A percentile compares a stretch with the other conserved stretches of the same genome.
Conservation (phyloP, 2,888 invertebrate genomes). For the Pedicia rivosa region DNA sequence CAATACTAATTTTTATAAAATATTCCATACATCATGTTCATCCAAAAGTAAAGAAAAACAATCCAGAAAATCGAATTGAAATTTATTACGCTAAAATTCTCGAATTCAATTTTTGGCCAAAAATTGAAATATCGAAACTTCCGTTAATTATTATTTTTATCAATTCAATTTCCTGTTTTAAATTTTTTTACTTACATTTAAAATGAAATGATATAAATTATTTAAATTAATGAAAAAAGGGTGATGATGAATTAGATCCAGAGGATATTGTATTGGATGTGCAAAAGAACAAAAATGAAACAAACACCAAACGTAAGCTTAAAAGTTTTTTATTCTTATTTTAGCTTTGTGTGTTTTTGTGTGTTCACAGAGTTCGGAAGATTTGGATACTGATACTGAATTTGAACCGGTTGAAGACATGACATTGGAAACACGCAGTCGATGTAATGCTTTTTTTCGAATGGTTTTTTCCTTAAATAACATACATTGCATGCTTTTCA, state of each 20-base stretch:
- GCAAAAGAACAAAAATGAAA: constrained; percentile 74
- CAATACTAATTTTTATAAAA: too few relatives aligned
- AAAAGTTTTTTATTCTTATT: constrained; percentile 11
- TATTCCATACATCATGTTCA: too few relatives aligned
- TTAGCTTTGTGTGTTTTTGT: constrained; percentile 12
- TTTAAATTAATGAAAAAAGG: constrained; percentile 37
- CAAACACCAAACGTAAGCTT: constrained; percentile 75
- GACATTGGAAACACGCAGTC: constrained; percentile 48
- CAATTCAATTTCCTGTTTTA: not conserved
- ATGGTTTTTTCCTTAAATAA: constrained; percentile 14
- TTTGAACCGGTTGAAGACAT: constrained; percentile 51
- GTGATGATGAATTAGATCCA: constrained; percentile 75
- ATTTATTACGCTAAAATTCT: too few relatives aligned
- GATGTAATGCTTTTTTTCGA: constrained; percentile 36
- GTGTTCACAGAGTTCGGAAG: constrained; percentile 41
- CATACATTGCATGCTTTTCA: constrained; percentile 8
- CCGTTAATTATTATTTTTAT: not conserved
- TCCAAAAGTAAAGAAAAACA: not conserved
- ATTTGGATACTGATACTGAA: constrained; percentile 50
- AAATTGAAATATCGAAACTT: not conserved
- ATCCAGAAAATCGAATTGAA: not conserved
- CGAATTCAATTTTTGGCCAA: too few relatives aligned
- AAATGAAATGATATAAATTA: constrained; percentile 7
- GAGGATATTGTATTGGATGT: constrained; percentile 79
- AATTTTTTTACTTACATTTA: not conserved